These are phyloP conservation scores for Xanthorhoe spadicearia DNA, from an alignment of 2,888 invertebrate genomes.

Conservation along the genomic window DNA sequence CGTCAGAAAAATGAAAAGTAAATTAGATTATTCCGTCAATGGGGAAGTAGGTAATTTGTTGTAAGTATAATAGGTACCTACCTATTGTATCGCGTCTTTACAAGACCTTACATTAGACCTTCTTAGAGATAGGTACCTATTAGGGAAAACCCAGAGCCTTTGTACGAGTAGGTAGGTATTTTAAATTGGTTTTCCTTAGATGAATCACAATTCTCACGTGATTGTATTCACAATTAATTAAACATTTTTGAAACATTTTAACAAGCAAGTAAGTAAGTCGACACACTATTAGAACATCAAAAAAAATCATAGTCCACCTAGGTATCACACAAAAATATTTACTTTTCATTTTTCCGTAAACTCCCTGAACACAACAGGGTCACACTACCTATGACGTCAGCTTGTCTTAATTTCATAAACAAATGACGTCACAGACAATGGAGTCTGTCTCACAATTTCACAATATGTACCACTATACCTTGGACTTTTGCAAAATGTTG, in stretches of 20 bases:
- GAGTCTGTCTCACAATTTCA: constrained; percentile 16
- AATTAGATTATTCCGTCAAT: too few relatives aligned
- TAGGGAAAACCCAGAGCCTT: constrained; percentile 1
- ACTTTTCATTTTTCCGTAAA: background rate
- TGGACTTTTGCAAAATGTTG: constrained; percentile 19
- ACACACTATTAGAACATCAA: too few relatives aligned
- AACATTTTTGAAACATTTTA: too few relatives aligned
- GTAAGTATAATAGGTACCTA: too few relatives aligned
- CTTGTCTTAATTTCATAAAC: constrained; percentile 18
- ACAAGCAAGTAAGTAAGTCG: too few relatives aligned
- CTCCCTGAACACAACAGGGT: background rate
- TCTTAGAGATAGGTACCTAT: too few relatives aligned
- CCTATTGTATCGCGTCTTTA: too few relatives aligned
- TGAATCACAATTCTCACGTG: constrained; percentile 16
- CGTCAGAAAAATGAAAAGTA: too few relatives aligned
- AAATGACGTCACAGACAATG: constrained; percentile 23
- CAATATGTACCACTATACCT: constrained; percentile 20
- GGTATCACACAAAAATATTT: background rate
- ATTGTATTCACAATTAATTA: background rate
- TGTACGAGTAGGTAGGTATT: too few relatives aligned
- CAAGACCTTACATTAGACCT: too few relatives aligned
- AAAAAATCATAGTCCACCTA: too few relatives aligned
- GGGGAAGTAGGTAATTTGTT: too few relatives aligned
- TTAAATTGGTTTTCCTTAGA: background rate
- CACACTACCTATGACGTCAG: constrained; percentile 10